Evolutionary conservation across 2,888 invertebrate genomes (phyloP).

Genomic region (Bombylius major): DNA sequence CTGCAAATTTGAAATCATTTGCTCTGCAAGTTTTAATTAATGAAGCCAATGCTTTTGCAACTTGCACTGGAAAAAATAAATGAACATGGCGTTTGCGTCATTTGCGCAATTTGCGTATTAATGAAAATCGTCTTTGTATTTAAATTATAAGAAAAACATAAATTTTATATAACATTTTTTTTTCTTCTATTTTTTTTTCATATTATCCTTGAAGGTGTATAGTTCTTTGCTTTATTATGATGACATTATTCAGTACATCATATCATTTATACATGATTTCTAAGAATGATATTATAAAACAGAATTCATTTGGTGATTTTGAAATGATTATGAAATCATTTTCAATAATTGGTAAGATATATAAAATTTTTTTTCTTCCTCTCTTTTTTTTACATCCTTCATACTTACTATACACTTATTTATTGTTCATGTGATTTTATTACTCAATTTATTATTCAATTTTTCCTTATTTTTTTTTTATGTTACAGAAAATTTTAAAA

Average conservation of each 20-base stretch:
- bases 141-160: no score
- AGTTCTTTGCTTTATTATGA: constrained; percentile 37
- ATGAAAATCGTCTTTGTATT: no score
- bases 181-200: not conserved
- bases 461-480: not conserved
- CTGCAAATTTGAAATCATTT: no score
- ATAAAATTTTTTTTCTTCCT: not conserved
- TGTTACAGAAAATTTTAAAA: constrained; percentile 25
- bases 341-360: constrained; percentile 25
- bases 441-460: not conserved
- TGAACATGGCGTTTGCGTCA: no score
- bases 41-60: no score
- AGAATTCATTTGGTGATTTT: constrained; percentile 16
- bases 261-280: constrained; percentile 38
- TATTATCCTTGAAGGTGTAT: constrained; percentile 35
- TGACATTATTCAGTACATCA: constrained; percentile 38
- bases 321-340: constrained; percentile 25
- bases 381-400: not conserved
- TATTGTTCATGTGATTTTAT: not conserved
- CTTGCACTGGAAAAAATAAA: no score
- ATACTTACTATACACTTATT: no score
- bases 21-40: no score
- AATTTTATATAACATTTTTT: not conserved
- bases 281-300: constrained; percentile 17
- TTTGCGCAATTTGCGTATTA: no score